phyloP scores from a whole-genome alignment of 2,113 vertebrate species.

The Uria aalge region DNA sequence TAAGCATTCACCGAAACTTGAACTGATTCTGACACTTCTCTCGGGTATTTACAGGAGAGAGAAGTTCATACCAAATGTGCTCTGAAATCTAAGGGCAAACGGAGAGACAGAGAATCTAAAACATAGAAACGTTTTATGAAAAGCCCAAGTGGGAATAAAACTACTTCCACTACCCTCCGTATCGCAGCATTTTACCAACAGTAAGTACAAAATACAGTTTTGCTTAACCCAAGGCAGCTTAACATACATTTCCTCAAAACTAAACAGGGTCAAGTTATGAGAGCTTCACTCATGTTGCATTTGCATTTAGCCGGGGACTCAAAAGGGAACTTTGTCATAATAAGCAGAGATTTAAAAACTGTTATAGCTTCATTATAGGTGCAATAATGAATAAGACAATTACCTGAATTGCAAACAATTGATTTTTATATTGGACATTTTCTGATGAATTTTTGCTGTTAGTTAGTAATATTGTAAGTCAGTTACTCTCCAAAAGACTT shows the following conservation, averaged over 20 bases:
- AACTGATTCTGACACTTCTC: slow-evolving; percentile 4
- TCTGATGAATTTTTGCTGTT: not conserved
- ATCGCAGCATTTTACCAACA: not conserved
- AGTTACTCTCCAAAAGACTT: not conserved
- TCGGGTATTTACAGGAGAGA: not conserved
- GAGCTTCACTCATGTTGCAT: not conserved
- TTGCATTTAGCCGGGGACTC: not conserved
- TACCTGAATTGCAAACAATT: not conserved
- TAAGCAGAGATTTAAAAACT: not conserved
- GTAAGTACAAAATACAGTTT: not conserved
- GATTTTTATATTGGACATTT: not conserved
- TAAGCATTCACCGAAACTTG: not conserved
- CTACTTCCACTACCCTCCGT: not conserved
- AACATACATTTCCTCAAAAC: not conserved
- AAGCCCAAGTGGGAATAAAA: not conserved
- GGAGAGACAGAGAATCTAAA: not conserved
- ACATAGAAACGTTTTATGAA: not conserved
- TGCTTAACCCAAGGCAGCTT: not conserved
- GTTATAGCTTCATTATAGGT: not conserved
- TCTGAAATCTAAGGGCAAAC: not conserved
- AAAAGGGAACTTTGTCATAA: not conserved
- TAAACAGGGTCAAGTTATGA: not conserved
- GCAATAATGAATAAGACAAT: not conserved
- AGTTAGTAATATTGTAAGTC: not conserved
- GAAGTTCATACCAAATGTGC: not conserved